These are phyloP conservation scores for Tetragonula carbonaria DNA, from an alignment of 2,888 invertebrate species.

Conservation along the genomic window DNA sequence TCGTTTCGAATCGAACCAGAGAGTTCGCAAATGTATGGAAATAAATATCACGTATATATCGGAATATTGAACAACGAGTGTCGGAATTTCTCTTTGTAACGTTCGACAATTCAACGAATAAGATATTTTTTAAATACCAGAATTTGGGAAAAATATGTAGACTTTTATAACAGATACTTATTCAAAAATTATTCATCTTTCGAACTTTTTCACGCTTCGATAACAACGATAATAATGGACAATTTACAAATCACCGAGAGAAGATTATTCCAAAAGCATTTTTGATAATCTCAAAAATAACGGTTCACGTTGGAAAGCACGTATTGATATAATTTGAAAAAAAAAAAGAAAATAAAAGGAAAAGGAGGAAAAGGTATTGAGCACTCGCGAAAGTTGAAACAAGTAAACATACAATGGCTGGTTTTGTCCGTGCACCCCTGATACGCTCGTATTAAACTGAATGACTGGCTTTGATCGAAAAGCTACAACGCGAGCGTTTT, in stretches of 20 bases:
- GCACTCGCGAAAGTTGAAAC: conserved; percentile 19
- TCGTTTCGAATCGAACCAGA: too few species aligned
- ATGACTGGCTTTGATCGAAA: conserved; percentile 67
- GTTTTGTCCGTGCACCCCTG: conserved; percentile 45
- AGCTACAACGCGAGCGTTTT: conserved; percentile 20
- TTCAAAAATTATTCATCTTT: too few species aligned
- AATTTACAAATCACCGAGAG: too few species aligned
- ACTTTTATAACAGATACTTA: neutral
- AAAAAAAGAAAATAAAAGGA: conserved; percentile 10
- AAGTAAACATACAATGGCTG: conserved; percentile 47
- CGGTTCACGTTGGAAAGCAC: neutral
- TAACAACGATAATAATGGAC: too few species aligned
- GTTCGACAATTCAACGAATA: neutral
- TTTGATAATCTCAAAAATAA: neutral
- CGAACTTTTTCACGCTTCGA: too few species aligned
- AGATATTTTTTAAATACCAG: neutral
- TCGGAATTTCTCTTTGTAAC: neutral
- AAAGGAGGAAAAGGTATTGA: neutral
- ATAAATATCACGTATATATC: neutral
- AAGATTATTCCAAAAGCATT: neutral
- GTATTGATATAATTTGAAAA: conserved; percentile 27
- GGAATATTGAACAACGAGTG: too few species aligned
- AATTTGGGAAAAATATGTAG: neutral
- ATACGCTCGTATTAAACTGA: conserved; percentile 61
- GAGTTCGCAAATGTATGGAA: neutral